Evolutionary conservation across 2,113 vertebrate species (phyloP).

Genomic region (Leuciscus idus): DNA sequence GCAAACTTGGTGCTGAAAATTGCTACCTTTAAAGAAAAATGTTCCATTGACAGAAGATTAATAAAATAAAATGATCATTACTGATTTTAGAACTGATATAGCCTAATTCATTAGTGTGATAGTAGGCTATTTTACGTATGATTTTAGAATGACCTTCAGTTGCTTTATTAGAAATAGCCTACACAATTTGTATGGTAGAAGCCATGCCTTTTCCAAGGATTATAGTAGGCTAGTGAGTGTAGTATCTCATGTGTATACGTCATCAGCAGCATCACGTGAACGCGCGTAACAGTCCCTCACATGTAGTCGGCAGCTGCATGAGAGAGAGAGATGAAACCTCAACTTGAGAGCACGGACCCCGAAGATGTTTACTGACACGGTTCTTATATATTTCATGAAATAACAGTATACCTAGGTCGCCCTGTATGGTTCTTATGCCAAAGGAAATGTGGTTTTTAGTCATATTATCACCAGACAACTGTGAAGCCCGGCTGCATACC

Average conservation of each 20-base stretch:
- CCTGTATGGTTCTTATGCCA: not conserved
- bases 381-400: not conserved
- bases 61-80: not conserved
- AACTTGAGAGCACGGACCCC: constrained; percentile 16
- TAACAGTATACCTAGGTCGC: not conserved
- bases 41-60: not conserved
- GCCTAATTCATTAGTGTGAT: not conserved
- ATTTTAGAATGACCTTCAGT: not conserved
- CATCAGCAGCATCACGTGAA: constrained; percentile 57
- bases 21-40: not conserved
- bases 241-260: not conserved
- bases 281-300: constrained; percentile 49
- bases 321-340: constrained; percentile 18
- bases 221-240: not conserved
- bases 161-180: not conserved
- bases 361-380: not conserved
- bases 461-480: not conserved
- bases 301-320: constrained; percentile 51
- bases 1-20: not conserved
- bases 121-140: not conserved
- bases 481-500: not conserved
- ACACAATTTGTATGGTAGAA: not conserved
- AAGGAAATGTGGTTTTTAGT: not conserved
- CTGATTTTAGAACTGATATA: not conserved
- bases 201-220: constrained; percentile 8